These are phyloP conservation scores for Spilarctia lutea DNA, from an alignment of 2,888 invertebrate species.

Conservation along the genomic window DNA sequence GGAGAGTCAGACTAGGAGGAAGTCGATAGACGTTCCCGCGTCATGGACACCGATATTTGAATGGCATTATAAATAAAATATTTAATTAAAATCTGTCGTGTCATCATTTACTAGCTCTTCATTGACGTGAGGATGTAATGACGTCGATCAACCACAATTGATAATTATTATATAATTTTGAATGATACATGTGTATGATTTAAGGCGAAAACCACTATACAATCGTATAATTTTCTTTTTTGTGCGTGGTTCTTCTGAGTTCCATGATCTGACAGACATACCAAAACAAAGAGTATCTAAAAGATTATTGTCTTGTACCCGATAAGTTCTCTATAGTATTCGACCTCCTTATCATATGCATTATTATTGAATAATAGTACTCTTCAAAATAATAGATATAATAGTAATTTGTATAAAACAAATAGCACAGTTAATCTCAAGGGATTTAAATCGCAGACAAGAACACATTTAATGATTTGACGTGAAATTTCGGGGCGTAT, in stretches of 20 bases:
- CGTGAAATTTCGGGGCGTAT: constrained; percentile 17
- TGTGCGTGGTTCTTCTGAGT: not conserved
- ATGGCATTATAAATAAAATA: not conserved
- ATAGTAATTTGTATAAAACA: not conserved
- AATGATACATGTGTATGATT: constrained; percentile 1
- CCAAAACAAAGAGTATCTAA: no score
- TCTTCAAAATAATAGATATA: not conserved
- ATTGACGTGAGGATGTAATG: not conserved
- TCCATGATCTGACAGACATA: no score
- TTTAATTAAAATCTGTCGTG: not conserved
- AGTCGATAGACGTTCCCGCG: not conserved
- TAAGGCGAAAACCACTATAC: not conserved
- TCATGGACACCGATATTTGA: not conserved
- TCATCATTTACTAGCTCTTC: not conserved
- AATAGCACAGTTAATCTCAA: not conserved
- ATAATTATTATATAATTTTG: not conserved
- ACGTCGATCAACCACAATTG: not conserved
- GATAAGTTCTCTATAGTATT: not conserved
- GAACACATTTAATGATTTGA: not conserved
- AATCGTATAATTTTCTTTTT: not conserved
- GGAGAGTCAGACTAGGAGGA: not conserved
- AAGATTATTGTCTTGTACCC: not conserved
- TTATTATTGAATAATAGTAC: not conserved
- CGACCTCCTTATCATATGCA: not conserved
- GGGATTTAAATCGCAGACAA: not conserved